Conservation (phyloP, 2,113 vertebrate species). For the Beaufortia kweichowensis region DNA sequence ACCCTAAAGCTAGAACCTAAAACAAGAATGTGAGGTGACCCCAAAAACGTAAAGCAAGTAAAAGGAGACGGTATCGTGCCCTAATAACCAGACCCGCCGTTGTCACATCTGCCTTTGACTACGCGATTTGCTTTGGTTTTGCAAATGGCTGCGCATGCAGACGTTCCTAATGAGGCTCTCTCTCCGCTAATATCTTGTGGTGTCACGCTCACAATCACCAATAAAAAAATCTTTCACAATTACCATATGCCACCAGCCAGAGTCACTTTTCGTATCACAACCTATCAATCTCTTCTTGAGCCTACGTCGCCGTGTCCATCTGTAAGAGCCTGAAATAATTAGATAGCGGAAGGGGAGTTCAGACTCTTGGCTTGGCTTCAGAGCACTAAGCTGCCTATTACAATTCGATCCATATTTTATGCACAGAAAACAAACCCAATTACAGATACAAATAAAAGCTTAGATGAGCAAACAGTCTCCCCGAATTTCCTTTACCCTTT, state of each 20-base stretch:
- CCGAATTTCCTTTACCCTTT: slow-evolving; percentile 28
- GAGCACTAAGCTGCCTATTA: slow-evolving; percentile 47
- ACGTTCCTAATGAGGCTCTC: slow-evolving; percentile 36
- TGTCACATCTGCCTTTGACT: slow-evolving; percentile 46
- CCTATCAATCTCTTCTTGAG: slow-evolving; percentile 37
- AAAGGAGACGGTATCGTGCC: slow-evolving; percentile 1
- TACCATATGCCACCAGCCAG: slow-evolving; percentile 31
- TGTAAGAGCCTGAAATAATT: slow-evolving; percentile 45
- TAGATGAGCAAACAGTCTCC: slow-evolving; percentile 38
- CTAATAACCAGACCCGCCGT: neutral
- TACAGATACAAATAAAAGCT: slow-evolving; percentile 59
- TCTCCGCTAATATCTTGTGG: slow-evolving; percentile 38
- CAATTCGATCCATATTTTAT: slow-evolving; percentile 44
- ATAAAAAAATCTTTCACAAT: slow-evolving; percentile 37
- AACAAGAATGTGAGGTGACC: slow-evolving; percentile 26
- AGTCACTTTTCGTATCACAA: slow-evolving; percentile 26
- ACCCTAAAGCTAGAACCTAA: neutral
- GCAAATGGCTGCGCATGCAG: slow-evolving; percentile 31
- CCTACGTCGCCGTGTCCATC: slow-evolving; percentile 14
- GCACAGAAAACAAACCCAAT: slow-evolving; percentile 57
- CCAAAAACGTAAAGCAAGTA: slow-evolving; percentile 11
- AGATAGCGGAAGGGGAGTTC: slow-evolving; percentile 42
- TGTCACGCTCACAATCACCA: slow-evolving; percentile 32
- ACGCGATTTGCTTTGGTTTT: slow-evolving; percentile 43
- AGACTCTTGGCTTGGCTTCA: slow-evolving; percentile 37